These are phyloP conservation scores for Rhabdornis inornatus DNA, from an alignment of 2,113 vertebrate species.

Conservation along the genomic window DNA sequence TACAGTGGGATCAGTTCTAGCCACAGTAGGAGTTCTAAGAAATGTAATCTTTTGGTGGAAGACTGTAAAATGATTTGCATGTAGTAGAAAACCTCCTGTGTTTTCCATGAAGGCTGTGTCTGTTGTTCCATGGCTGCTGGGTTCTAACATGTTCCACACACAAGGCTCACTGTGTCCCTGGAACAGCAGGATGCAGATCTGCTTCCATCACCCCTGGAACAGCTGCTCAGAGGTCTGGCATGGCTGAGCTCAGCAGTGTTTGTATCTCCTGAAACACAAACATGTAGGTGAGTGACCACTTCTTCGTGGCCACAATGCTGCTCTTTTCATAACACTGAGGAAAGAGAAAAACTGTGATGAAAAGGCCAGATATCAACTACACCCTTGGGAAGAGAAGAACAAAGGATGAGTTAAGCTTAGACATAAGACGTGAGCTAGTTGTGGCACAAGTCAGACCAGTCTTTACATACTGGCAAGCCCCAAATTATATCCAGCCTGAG, in stretches of 20 bases:
- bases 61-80: background rate
- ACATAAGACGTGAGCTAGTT: background rate
- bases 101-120: background rate
- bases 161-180: background rate
- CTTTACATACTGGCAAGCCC: background rate
- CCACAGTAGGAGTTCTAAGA: background rate
- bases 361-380: background rate
- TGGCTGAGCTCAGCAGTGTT: background rate
- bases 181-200: background rate
- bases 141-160: background rate
- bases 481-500: background rate
- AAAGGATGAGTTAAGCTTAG: background rate
- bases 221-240: background rate
- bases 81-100: background rate
- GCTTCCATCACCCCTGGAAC: background rate
- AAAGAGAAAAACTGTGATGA: background rate
- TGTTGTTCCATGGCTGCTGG: background rate
- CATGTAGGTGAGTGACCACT: background rate
- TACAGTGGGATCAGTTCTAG: background rate
- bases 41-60: background rate
- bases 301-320: background rate
- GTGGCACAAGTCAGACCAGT: constrained; percentile 44
- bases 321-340: background rate
- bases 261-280: background rate
- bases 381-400: background rate